Evolutionary conservation across 2,113 vertebrate species (phyloP).

Genomic region (Ceyx margarethae): DNA sequence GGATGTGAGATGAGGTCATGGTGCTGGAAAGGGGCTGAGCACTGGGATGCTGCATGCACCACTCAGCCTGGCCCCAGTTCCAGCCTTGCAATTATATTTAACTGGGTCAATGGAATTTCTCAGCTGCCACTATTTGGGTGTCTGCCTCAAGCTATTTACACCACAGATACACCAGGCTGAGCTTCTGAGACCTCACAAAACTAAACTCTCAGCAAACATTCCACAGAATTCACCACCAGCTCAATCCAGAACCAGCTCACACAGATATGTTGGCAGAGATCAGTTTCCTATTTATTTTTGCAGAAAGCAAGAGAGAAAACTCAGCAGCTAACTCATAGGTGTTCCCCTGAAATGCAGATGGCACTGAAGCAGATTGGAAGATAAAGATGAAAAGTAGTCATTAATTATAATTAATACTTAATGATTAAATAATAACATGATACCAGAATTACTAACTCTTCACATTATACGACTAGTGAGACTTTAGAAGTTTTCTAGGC

Average conservation of each 20-base stretch:
- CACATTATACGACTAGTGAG: neutral
- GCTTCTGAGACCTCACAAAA: neutral
- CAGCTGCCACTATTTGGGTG: slow-evolving; percentile 4
- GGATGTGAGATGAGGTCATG: no score
- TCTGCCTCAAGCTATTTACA: neutral
- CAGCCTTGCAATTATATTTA: slow-evolving; percentile 36
- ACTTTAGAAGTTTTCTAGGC: neutral
- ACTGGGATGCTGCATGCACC: slow-evolving; percentile 3
- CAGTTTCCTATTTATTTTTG: neutral
- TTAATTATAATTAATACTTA: neutral
- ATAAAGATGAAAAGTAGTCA: slow-evolving; percentile 1
- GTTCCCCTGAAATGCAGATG: neutral
- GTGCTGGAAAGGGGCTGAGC: no score
- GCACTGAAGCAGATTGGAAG: neutral
- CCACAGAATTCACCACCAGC: neutral
- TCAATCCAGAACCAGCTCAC: neutral
- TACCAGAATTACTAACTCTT: neutral
- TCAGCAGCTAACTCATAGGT: neutral
- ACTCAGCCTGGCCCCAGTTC: slow-evolving; percentile 8
- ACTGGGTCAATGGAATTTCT: slow-evolving; percentile 45
- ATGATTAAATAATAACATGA: no score
- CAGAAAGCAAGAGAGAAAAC: neutral
- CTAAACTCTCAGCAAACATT: neutral
- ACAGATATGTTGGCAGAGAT: fast-evolving
- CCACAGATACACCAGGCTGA: neutral